Percentiles rank a stretch among this genome's conserved stretches.
Evolutionary conservation across 2,888 invertebrate species (phyloP).

Genomic region (Ichneumoninae sp.): DNA sequence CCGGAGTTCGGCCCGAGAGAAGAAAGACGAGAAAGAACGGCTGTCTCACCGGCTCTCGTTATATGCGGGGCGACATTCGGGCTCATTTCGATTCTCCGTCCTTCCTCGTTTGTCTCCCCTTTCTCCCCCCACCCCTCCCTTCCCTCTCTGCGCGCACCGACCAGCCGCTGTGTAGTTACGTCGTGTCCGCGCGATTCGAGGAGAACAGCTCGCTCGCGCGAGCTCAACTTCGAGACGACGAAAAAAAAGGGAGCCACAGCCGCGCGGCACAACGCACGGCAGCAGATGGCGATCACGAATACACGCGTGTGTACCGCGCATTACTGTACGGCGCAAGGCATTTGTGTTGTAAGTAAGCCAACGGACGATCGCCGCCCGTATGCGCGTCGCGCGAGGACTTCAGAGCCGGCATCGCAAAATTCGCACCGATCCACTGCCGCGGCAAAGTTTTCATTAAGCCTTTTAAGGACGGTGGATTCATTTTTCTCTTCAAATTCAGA

Average conservation of each 20-base stretch:
- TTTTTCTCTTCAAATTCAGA: too few relatives aligned
- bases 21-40: slow-evolving; percentile 17
- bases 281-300: slow-evolving; percentile 66
- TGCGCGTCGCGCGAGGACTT: slow-evolving; percentile 13
- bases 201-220: slow-evolving; percentile 42
- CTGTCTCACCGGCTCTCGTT: slow-evolving; percentile 26
- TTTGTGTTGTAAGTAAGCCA: slow-evolving; percentile 52
- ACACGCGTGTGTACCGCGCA: slow-evolving; percentile 32
- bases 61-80: slow-evolving; percentile 46
- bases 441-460: neutral
- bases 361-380: slow-evolving; percentile 37
- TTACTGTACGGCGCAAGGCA: slow-evolving; percentile 22
- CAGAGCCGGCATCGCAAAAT: slow-evolving; percentile 22
- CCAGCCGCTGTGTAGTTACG: slow-evolving; percentile 25
- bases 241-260: slow-evolving; percentile 53
- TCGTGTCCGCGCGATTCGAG: slow-evolving; percentile 41
- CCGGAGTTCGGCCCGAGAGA: neutral
- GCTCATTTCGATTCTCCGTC: slow-evolving; percentile 22
- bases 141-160: slow-evolving; percentile 29
- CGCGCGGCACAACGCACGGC: slow-evolving; percentile 51
- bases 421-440: neutral
- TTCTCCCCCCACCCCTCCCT: neutral
- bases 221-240: slow-evolving; percentile 59
- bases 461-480: too few relatives aligned
- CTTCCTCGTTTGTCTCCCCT: neutral